Conservation (phyloP, 2,113 vertebrate genomes). For the Microcebus griseorufus region DNA sequence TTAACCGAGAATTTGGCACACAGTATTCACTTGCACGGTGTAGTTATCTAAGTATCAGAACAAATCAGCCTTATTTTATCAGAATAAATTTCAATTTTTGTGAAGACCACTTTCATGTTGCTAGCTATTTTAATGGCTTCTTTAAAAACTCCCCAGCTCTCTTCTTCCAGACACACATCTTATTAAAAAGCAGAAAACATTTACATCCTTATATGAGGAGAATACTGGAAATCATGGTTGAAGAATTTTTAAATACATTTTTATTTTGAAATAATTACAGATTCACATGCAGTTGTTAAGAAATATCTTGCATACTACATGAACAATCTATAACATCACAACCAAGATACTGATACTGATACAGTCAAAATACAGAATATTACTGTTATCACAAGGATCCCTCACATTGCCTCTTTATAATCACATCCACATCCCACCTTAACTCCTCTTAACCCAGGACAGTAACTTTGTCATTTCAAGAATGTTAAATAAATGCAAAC, state of each 20-base stretch:
- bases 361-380: background rate
- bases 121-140: background rate
- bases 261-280: background rate
- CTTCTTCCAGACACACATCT: background rate
- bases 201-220: background rate
- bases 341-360: background rate
- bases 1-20: background rate
- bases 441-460: background rate
- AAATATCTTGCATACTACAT: background rate
- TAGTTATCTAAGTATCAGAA: background rate
- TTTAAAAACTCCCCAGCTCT: constrained; percentile 5
- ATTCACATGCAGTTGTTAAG: background rate
- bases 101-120: background rate
- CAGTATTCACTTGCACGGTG: background rate
- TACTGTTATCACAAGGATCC: background rate
- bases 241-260: constrained; percentile 8
- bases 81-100: background rate
- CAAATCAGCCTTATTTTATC: background rate
- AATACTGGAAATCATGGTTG: background rate
- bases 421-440: background rate
- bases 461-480: background rate
- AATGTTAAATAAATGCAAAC: background rate
- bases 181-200: background rate
- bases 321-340: background rate
- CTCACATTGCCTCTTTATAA: background rate